phyloP scores from a whole-genome alignment of 2,797 vertebrate species.

The Podarcis siculus region DNA sequence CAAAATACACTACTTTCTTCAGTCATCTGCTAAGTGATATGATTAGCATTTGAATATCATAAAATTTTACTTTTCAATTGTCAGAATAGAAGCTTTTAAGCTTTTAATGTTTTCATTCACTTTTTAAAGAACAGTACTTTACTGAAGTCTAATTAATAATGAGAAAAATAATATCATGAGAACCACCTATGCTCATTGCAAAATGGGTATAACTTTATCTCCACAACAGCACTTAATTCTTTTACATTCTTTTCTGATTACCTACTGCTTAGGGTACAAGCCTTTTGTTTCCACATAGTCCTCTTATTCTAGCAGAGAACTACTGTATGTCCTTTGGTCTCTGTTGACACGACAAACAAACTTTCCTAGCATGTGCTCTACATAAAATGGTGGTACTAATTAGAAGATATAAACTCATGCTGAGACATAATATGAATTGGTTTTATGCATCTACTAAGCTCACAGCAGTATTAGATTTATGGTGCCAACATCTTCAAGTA shows the following conservation, averaged over 20 bases:
- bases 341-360: constrained; percentile 78
- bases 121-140: constrained; percentile 68
- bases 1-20: constrained; percentile 90
- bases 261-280: constrained; percentile 74
- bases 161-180: constrained; percentile 63
- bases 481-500: constrained; percentile 74
- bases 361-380: constrained; percentile 79
- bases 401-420: constrained; percentile 83
- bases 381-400: constrained; percentile 82
- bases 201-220: constrained; percentile 67
- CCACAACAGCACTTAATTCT: constrained; percentile 73
- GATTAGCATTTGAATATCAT: constrained; percentile 83
- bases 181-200: constrained; percentile 68
- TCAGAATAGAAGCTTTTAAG: constrained; percentile 64
- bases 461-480: constrained; percentile 83
- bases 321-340: constrained; percentile 65
- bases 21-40: constrained; percentile 92
- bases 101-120: constrained; percentile 70
- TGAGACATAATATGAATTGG: constrained; percentile 82
- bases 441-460: constrained; percentile 77
- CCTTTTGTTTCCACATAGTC: constrained; percentile 51
- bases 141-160: constrained; percentile 70
- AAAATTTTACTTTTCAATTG: constrained; percentile 70
- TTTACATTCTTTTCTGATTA: constrained; percentile 69
- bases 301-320: constrained; percentile 62